Evolutionary conservation across 2,113 vertebrate species (phyloP).

Genomic region (Australoheros scitulus): DNA sequence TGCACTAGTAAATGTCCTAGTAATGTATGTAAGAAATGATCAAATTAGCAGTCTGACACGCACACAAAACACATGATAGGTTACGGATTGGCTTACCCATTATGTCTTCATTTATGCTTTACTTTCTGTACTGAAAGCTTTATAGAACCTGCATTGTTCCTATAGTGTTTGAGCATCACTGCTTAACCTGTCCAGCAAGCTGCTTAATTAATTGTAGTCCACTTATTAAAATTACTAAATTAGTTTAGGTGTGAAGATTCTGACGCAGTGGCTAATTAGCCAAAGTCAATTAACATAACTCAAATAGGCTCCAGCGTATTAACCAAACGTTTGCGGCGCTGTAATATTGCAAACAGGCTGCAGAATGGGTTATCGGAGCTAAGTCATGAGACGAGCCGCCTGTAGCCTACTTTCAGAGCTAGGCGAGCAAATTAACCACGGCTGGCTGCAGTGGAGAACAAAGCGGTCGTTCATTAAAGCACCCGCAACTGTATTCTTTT

Average conservation of each 20-base stretch:
- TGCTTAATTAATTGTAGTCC: background rate
- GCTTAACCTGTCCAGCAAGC: background rate
- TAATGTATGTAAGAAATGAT: background rate
- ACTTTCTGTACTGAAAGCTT: background rate
- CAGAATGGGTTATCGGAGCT: conserved; percentile 24
- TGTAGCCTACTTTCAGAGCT: conserved; percentile 62
- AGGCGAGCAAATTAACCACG: conserved; percentile 67
- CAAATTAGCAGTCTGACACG: background rate
- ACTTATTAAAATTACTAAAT: background rate
- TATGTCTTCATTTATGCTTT: background rate
- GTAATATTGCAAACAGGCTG: conserved; percentile 30
- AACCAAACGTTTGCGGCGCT: background rate
- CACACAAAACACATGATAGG: background rate
- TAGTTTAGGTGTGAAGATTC: background rate
- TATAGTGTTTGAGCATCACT: background rate
- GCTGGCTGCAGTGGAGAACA: conserved; percentile 77
- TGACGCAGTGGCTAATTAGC: background rate
- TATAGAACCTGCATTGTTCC: background rate
- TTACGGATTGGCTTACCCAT: background rate
- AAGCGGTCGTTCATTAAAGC: conserved; percentile 73
- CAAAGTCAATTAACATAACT: background rate
- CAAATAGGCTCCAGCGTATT: background rate
- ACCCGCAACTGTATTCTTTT: conserved; percentile 7
- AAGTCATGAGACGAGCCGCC: conserved; percentile 68
- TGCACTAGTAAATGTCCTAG: conserved; percentile 34